A percentile compares a stretch with the other conserved stretches of the same genome.
These are phyloP conservation scores for Scomber colias DNA, from an alignment of 2,113 vertebrate genomes.

Conservation along the genomic window DNA sequence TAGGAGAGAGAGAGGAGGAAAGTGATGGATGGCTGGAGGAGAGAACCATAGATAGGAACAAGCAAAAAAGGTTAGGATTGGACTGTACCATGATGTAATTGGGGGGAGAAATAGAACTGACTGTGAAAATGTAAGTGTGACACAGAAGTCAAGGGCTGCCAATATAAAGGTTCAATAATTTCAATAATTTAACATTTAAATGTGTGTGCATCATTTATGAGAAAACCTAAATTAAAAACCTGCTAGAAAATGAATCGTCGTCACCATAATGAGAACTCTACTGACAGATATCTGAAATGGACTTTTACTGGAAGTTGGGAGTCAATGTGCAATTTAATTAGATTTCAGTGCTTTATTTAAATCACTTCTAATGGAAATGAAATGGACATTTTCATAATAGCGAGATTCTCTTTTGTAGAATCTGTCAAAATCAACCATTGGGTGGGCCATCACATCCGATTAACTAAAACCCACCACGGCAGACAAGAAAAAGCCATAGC, in stretches of 20 bases:
- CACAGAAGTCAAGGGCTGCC: too few species aligned
- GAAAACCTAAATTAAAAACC: too few species aligned
- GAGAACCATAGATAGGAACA: constrained; percentile 28
- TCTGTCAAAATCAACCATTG: neutral
- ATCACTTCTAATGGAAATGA: too few species aligned
- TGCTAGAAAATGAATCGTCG: too few species aligned
- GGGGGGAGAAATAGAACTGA: neutral
- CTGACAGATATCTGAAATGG: too few species aligned
- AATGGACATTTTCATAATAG: neutral
- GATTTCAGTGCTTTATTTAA: too few species aligned
- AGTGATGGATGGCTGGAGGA: constrained; percentile 51
- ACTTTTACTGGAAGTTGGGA: too few species aligned
- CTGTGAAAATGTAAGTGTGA: too few species aligned
- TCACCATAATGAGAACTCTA: too few species aligned
- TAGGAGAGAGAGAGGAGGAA: constrained; percentile 20
- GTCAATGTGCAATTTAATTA: neutral
- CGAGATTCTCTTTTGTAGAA: neutral
- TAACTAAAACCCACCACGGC: neutral
- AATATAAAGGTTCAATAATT: too few species aligned
- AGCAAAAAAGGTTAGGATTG: constrained; percentile 58
- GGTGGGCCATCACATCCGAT: neutral
- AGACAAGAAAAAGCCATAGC: neutral
- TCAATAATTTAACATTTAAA: too few species aligned
- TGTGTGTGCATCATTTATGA: too few species aligned
- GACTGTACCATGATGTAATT: constrained; percentile 36